Evolutionary conservation across 2,113 vertebrate species (phyloP).

Genomic region (Crotalus horridus): DNA sequence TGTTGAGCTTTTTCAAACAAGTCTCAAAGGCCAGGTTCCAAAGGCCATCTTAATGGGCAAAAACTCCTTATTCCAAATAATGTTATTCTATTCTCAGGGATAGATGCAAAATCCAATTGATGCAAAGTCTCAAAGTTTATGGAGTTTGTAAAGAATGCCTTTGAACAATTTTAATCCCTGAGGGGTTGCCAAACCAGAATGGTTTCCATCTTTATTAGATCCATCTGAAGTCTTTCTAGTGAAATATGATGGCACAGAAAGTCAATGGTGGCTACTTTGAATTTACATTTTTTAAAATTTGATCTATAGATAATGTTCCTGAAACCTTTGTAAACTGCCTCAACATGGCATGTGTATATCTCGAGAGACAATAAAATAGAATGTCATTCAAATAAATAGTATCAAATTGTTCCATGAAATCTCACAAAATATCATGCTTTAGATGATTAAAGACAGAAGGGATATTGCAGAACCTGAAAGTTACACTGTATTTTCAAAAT

Average conservation of each 20-base stretch:
- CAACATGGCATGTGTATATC: neutral
- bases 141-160: neutral
- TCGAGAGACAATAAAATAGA: neutral
- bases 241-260: neutral
- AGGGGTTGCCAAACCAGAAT: neutral
- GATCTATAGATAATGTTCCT: neutral
- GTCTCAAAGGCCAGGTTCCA: neutral
- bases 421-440: neutral
- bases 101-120: neutral
- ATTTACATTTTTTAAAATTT: neutral
- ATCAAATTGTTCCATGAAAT: neutral
- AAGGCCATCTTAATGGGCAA: neutral
- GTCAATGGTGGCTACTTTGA: neutral
- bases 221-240: neutral
- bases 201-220: neutral
- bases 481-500: neutral
- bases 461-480: neutral
- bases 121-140: neutral
- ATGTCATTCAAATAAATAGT: neutral
- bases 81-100: neutral
- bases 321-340: neutral
- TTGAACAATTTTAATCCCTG: neutral
- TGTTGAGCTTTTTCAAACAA: neutral
- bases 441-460: neutral
- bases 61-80: neutral